A percentile compares a stretch with the other conserved stretches of the same genome.
Conservation (phyloP, 1,140 invertebrate genomes). For the Alviniconcha marisindica region DNA sequence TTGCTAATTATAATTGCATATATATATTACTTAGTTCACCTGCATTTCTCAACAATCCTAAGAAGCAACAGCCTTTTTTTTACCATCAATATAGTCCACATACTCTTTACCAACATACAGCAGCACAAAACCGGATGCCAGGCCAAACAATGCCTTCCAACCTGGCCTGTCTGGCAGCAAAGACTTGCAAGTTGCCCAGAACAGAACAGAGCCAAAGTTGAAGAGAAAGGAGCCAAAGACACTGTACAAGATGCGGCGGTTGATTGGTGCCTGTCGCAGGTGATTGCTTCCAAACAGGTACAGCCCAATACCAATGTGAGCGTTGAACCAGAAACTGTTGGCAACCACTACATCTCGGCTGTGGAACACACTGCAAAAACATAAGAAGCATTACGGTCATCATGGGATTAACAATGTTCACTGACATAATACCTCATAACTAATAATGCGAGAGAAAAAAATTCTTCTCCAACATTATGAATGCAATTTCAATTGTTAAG, state of each 20-base stretch:
- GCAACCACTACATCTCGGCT: conserved; percentile 53
- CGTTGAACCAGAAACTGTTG: conserved; percentile 69
- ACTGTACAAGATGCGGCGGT: conserved; percentile 58
- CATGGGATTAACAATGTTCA: not conserved
- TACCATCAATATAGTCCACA: conserved; percentile 46
- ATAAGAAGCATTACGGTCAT: too few species aligned
- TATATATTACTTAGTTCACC: too few species aligned
- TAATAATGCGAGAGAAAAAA: too few species aligned
- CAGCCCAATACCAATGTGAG: conserved; percentile 67
- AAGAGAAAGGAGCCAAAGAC: conserved; percentile 67
- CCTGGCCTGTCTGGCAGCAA: conserved; percentile 75
- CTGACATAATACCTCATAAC: not conserved
- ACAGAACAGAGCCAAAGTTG: conserved; percentile 67
- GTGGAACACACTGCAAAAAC: conserved; percentile 62
- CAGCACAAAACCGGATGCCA: conserved; percentile 51
- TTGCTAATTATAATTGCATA: too few species aligned
- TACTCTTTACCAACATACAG: conserved; percentile 61
- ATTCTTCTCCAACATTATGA: too few species aligned
- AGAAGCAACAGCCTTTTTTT: conserved; percentile 1
- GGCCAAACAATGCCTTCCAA: conserved; percentile 67
- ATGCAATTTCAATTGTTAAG: too few species aligned
- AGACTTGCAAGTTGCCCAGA: conserved; percentile 64
- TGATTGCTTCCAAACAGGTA: conserved; percentile 64
- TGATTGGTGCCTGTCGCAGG: conserved; percentile 46
- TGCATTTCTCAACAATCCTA: not conserved